phyloP scores from a whole-genome alignment of 1,140 invertebrate genomes.

The Ceratosolen solmsi region DNA sequence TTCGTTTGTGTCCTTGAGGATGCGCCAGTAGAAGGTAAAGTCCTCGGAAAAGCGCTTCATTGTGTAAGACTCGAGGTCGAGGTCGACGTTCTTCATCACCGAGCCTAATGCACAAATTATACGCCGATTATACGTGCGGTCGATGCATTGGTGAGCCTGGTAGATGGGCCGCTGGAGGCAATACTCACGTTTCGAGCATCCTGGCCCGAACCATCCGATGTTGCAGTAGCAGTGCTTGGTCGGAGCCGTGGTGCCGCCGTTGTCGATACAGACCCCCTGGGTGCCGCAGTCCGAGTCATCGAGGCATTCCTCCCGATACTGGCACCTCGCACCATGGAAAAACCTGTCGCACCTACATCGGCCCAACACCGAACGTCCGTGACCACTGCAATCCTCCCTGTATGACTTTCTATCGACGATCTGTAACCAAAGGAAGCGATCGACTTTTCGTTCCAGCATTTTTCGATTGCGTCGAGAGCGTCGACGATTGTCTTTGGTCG shows the following conservation, averaged over 20 bases:
- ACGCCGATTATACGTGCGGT: too few species aligned
- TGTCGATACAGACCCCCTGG: constrained; percentile 87
- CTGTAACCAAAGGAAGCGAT: constrained; percentile 46
- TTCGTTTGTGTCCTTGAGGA: constrained; percentile 85
- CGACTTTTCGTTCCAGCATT: too few species aligned
- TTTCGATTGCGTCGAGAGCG: too few species aligned
- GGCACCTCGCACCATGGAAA: constrained; percentile 86
- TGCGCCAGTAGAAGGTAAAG: constrained; percentile 87
- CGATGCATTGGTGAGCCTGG: too few species aligned
- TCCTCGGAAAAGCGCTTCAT: constrained; percentile 81
- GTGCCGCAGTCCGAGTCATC: constrained; percentile 88
- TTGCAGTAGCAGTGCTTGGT: constrained; percentile 92
- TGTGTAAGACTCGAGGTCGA: constrained; percentile 81
- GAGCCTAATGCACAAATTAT: constrained; percentile 76
- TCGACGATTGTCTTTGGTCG: too few species aligned
- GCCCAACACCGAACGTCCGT: constrained; percentile 84
- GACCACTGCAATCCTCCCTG: constrained; percentile 86
- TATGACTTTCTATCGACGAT: constrained; percentile 78
- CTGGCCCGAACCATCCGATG: constrained; percentile 86
- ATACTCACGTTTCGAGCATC: constrained; percentile 82
- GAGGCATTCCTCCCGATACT: constrained; percentile 88
- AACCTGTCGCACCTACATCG: constrained; percentile 88
- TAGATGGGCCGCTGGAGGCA: too few species aligned
- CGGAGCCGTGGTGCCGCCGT: constrained; percentile 85
- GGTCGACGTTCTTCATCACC: constrained; percentile 76